Conservation (phyloP, 2,888 invertebrate species). For the Argyra leucocephala region DNA sequence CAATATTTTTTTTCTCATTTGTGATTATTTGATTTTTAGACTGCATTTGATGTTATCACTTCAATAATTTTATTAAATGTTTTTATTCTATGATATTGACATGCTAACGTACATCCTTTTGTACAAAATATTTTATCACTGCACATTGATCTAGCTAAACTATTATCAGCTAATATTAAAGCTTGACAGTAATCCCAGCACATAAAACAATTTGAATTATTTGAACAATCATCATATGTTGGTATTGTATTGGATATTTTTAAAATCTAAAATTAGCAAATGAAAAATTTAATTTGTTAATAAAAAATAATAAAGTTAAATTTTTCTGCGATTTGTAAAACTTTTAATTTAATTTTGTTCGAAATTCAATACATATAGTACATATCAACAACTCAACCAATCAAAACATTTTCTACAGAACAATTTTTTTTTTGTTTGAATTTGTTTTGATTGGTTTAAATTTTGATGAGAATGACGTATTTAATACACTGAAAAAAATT, state of each 20-base stretch:
- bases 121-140: constrained; percentile 20
- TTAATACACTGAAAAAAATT: too few relatives aligned
- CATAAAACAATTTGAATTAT: constrained; percentile 20
- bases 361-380: too few relatives aligned
- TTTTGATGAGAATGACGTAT: too few relatives aligned
- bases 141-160: constrained; percentile 19
- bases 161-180: constrained; percentile 11
- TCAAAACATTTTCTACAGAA: too few relatives aligned
- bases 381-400: too few relatives aligned
- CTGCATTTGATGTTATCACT: not conserved
- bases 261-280: not conserved
- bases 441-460: too few relatives aligned
- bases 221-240: constrained; percentile 11
- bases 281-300: not conserved
- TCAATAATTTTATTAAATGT: constrained; percentile 7
- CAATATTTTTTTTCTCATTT: too few relatives aligned
- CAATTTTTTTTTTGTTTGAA: too few relatives aligned
- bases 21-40: not conserved
- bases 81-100: constrained; percentile 17
- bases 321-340: not conserved
- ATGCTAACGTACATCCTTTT: constrained; percentile 19
- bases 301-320: not conserved
- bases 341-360: too few relatives aligned
- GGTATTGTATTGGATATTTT: not conserved
- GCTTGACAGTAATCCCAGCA: constrained; percentile 23